phyloP scores from a whole-genome alignment of 2,797 vertebrate genomes.

The Pachyuromys duprasi region DNA sequence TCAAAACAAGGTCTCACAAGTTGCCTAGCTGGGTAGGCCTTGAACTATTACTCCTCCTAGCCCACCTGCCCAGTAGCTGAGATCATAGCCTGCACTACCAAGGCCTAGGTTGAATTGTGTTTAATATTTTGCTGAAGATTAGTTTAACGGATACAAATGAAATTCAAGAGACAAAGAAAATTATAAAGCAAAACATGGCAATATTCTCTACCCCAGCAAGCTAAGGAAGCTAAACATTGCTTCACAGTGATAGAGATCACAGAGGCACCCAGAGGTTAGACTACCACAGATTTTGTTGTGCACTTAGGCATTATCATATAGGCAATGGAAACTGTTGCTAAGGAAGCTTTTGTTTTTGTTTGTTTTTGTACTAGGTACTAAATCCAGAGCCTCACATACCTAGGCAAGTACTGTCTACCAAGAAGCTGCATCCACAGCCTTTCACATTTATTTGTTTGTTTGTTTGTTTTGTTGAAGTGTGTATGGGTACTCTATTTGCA shows the following conservation, averaged over 20 bases:
- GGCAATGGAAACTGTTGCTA: neutral
- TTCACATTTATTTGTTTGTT: neutral
- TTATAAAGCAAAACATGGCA: neutral
- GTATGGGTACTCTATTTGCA: no score
- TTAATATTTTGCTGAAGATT: conserved; percentile 37
- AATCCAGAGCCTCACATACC: neutral
- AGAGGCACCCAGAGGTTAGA: neutral
- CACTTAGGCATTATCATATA: neutral
- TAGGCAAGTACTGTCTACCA: neutral
- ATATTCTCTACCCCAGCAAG: neutral
- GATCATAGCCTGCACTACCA: neutral
- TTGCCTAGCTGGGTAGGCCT: neutral
- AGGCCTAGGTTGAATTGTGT: neutral
- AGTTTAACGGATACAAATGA: conserved; percentile 34
- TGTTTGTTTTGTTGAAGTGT: no score
- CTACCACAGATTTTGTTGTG: neutral
- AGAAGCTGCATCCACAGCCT: neutral
- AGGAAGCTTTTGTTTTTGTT: neutral
- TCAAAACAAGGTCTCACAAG: neutral
- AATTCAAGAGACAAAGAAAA: conserved; percentile 20
- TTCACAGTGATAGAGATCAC: neutral
- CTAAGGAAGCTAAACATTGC: neutral
- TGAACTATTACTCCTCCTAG: neutral
- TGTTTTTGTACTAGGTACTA: neutral
- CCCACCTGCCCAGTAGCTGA: neutral